Percentiles rank a stretch among this genome's conserved stretches.
Conservation (phyloP, 35 echinoderm and acorn worm genomes). For the Lytechinus pictus region DNA sequence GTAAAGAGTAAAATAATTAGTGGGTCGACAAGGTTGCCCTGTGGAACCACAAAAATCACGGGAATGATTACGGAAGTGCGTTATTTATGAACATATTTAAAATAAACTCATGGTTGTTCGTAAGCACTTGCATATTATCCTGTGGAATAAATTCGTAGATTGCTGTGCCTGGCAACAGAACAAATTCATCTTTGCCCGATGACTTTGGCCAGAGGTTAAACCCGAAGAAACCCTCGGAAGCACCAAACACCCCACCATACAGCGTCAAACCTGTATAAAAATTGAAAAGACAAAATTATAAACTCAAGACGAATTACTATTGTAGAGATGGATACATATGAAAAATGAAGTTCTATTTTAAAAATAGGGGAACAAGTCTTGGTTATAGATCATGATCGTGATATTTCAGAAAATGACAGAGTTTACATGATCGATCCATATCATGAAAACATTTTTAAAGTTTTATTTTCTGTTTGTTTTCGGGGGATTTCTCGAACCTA, state of each 20-base stretch:
- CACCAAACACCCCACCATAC: constrained; percentile 41
- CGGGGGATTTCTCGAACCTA: no score
- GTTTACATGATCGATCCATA: no score
- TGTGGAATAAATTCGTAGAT: constrained; percentile 71
- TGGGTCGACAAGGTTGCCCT: background rate
- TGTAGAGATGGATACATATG: no score
- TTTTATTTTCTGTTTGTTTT: no score
- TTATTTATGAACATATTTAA: background rate
- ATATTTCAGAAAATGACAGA: no score
- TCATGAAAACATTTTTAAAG: no score
- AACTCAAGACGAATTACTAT: no score
- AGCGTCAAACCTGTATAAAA: constrained; percentile 52
- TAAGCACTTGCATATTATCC: constrained; percentile 57
- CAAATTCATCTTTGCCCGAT: constrained; percentile 59
- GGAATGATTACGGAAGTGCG: background rate
- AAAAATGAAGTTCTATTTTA: no score
- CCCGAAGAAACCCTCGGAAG: constrained; percentile 64
- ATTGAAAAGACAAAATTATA: background rate
- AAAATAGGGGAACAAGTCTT: no score
- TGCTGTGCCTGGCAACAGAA: constrained; percentile 26
- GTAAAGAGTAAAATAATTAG: background rate
- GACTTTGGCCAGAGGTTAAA: constrained; percentile 58
- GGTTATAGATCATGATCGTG: no score
- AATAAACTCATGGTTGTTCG: no score
- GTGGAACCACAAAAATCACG: background rate